Evolutionary conservation across 2,113 vertebrate genomes (phyloP), one percentile per base, ranked within the genome.

Genomic region (Rhea americana): DNA sequence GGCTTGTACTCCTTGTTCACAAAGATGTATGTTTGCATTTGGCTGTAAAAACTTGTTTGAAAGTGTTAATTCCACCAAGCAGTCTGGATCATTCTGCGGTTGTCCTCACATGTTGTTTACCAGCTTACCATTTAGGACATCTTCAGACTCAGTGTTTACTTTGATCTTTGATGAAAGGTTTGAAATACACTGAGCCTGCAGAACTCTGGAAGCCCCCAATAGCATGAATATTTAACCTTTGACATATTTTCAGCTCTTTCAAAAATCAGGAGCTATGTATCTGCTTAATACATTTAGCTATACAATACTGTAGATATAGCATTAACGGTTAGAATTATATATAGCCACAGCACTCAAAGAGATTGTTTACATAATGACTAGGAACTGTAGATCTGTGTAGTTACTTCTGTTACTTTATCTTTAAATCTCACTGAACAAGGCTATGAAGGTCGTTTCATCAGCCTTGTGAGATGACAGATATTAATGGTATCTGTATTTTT

Each of bases 61-160:
- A 94, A 84, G 83, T n/a, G 35, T 68, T 88, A 84, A 83, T 65
- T 94, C 77, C 37, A 63, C 70, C 47, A 66, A 56, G 45, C 53
- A n/a, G 35, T 28, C 62, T 66, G 78, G 77, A 35, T 66, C 77
- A 92, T 37, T 7, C 1, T 72, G 61, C 81, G 65, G 66, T 65
- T 58, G 70, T 77, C 94, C 11, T 86, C 77, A 86, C 83, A 35
- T 68, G 70, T 11, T 74, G 76, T 80, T 86, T 32, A 88, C 15
- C 30, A 48, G 53, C 26, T n/a, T 24, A 77, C 41, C 65, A 47
- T 78, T 88, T 84, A 95, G 80, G 65, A 84, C 39, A 53, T 61
- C 8, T 30, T 45, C 0, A 1, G 20, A 53, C 84, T 88, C 66
- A 73, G 12, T 2, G 12, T 75, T 91, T 81, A 50, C 56, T 84